Evolutionary conservation across 2,113 vertebrate species (phyloP).

Genomic region (Zosterops borbonicus): DNA sequence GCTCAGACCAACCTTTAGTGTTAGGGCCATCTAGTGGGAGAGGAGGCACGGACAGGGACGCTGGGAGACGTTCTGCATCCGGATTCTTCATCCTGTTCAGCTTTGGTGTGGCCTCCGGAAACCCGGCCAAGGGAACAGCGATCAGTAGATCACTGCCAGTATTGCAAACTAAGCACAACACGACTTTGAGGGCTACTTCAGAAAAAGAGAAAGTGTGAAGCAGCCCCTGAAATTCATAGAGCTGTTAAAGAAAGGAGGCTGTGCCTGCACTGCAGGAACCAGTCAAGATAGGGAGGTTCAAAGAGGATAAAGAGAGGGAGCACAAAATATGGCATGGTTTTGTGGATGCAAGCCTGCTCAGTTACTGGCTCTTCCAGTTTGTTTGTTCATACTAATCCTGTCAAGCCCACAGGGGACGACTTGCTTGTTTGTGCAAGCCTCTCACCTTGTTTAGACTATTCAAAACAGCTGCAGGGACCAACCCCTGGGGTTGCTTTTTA

Average conservation of each 20-base stretch:
- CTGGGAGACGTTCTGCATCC: rapidly evolving
- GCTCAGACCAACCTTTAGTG: not conserved
- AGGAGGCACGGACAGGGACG: rapidly evolving
- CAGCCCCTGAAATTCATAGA: not conserved
- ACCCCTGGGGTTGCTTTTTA: not conserved
- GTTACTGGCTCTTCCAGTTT: not conserved
- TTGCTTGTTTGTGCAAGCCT: not conserved
- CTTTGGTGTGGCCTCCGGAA: rapidly evolving
- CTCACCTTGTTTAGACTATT: not conserved
- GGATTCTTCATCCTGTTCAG: not conserved
- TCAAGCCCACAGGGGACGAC: not conserved
- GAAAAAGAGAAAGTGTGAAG: not conserved
- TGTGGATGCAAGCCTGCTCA: not conserved
- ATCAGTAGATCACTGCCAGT: not conserved
- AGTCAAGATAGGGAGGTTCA: not conserved
- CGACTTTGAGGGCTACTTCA: rapidly evolving
- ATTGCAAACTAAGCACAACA: not conserved
- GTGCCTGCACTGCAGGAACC: not conserved
- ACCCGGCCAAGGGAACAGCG: not conserved
- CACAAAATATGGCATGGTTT: not conserved
- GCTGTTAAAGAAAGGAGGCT: not conserved
- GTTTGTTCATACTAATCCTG: not conserved
- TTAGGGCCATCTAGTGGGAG: constrained; percentile 60
- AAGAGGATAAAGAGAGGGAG: not conserved
- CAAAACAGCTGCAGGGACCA: not conserved